A percentile compares a stretch with the other conserved stretches of the same genome.
Evolutionary conservation across 2,113 vertebrate species (phyloP).

Genomic region (Tachysurus fulvidraco): DNA sequence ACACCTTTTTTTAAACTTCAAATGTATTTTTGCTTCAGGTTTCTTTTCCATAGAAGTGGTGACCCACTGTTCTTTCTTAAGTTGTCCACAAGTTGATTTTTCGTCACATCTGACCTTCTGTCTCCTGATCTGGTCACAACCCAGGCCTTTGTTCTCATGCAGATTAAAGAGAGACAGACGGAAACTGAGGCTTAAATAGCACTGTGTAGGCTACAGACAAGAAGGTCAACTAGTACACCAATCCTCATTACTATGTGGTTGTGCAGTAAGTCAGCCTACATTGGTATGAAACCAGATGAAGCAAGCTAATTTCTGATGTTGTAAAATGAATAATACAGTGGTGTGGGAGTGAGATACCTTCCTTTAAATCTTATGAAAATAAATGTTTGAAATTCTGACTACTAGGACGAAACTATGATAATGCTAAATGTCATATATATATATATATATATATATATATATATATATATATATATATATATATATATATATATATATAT

Average conservation of each 20-base stretch:
- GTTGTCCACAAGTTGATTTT: neutral
- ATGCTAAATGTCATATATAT: neutral
- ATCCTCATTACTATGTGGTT: neutral
- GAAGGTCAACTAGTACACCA: neutral
- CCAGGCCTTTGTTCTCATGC: conserved; percentile 35
- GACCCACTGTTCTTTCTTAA: neutral
- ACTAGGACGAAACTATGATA: neutral
- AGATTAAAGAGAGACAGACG: conserved; percentile 50
- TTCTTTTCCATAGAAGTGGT: neutral
- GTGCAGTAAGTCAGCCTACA: neutral
- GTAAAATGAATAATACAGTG: neutral
- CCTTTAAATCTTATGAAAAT: neutral
- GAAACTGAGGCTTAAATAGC: neutral
- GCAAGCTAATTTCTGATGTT: neutral
- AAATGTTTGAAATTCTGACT: neutral
- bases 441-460: too few species aligned
- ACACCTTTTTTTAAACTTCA: neutral
- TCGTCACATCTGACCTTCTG: neutral
- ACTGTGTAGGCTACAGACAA: neutral
- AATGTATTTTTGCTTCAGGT: neutral
- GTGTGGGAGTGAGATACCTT: neutral
- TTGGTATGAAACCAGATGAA: neutral
- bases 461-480: too few species aligned
- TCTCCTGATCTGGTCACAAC: conserved; percentile 21
- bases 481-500: too few species aligned